Evolutionary conservation across 1,140 invertebrate species (phyloP).

Genomic region (Mactra quadrangularis): DNA sequence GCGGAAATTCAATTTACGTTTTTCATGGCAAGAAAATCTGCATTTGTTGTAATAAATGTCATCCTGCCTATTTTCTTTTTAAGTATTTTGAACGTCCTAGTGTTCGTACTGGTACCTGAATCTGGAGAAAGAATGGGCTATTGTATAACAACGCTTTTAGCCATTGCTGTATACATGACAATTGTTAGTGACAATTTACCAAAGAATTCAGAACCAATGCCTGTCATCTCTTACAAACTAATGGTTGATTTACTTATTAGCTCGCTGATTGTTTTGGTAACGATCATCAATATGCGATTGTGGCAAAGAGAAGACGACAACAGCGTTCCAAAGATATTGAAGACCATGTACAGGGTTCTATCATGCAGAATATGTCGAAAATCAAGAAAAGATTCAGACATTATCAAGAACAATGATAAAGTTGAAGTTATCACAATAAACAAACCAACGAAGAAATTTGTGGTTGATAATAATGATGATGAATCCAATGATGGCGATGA

Average conservation of each 20-base stretch:
- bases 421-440: not conserved
- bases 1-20: not conserved
- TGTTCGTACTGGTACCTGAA: slow-evolving; percentile 86
- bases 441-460: not conserved
- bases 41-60: slow-evolving; percentile 85
- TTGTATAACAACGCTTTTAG: slow-evolving; percentile 85
- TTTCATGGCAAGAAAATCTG: slow-evolving; percentile 68
- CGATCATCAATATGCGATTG: slow-evolving; percentile 19
- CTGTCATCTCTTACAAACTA: slow-evolving; percentile 64
- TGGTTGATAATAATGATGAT: not conserved
- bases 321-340: not conserved
- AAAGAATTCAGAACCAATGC: slow-evolving; percentile 86
- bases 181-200: slow-evolving; percentile 86
- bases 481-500: not conserved
- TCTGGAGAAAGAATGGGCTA: slow-evolving; percentile 86
- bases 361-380: not conserved
- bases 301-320: not conserved
- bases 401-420: not conserved
- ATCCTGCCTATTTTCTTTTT: slow-evolving; percentile 86
- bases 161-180: slow-evolving; percentile 86
- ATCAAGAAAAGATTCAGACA: not conserved
- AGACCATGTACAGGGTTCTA: not conserved
- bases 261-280: not conserved
- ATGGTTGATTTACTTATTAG: slow-evolving; percentile 25
- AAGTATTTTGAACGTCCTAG: slow-evolving; percentile 85